A percentile compares a stretch with the other conserved stretches of the same genome.
phyloP scores from a whole-genome alignment of 2,888 invertebrate species.

The Arge pagana region DNA sequence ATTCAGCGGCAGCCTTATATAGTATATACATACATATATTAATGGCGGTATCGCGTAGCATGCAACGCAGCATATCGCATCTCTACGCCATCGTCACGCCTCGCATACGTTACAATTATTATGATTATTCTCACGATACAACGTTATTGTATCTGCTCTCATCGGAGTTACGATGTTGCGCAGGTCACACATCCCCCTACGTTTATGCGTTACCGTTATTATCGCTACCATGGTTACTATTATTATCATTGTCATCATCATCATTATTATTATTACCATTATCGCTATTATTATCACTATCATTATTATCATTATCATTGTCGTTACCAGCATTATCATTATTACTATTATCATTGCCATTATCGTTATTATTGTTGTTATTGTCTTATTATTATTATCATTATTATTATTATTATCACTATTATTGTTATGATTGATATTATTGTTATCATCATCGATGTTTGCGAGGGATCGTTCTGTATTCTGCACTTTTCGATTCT shows the following conservation, averaged over 20 bases:
- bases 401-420: conserved; percentile 13
- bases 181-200: no score
- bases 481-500: conserved; percentile 14
- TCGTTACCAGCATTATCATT: conserved; percentile 43
- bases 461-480: conserved; percentile 36
- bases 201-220: conserved; percentile 10
- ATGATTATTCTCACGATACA: no score
- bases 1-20: conserved; percentile 18
- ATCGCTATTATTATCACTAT: conserved; percentile 19
- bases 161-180: no score
- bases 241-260: conserved; percentile 27
- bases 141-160: no score
- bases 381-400: conserved; percentile 18
- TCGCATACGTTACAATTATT: no score
- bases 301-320: conserved; percentile 19
- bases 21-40: no score
- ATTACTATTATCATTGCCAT: conserved; percentile 60
- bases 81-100: conserved; percentile 21
- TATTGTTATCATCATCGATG: conserved; percentile 60
- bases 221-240: conserved; percentile 24
- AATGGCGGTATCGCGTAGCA: not conserved
- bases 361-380: no score
- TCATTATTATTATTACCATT: conserved; percentile 59
- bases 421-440: conserved; percentile 42
- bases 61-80: conserved; percentile 16